These are phyloP conservation scores for Cynodonichthys magdalenae DNA, from an alignment of 2,797 vertebrate species.

Conservation along the genomic window DNA sequence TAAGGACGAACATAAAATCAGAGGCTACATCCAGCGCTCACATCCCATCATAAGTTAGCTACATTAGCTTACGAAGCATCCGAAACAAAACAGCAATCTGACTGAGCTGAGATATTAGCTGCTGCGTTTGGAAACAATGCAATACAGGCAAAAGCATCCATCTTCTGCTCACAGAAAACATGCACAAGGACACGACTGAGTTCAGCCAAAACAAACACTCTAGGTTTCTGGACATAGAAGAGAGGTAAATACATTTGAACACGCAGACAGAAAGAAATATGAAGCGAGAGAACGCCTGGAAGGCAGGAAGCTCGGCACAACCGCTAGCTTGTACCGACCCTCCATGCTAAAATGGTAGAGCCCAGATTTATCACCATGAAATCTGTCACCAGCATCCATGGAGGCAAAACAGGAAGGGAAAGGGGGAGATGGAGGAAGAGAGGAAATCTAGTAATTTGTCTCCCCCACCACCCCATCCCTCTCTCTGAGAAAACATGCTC, in stretches of 20 bases:
- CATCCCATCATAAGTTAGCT: background rate
- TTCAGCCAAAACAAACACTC: conserved; percentile 6
- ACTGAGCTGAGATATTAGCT: conserved; percentile 7
- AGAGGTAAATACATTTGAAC: background rate
- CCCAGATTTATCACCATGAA: conserved; percentile 61
- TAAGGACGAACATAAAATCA: conserved; percentile 34
- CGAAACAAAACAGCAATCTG: conserved; percentile 11
- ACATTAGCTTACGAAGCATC: conserved; percentile 29
- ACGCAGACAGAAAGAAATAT: conserved; percentile 24
- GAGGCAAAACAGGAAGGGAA: conserved; percentile 66
- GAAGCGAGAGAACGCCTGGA: conserved; percentile 38
- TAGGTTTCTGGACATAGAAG: no score
- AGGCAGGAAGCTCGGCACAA: conserved; percentile 47
- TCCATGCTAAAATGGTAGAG: conserved; percentile 76
- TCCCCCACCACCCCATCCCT: conserved; percentile 11
- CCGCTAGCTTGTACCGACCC: conserved; percentile 60
- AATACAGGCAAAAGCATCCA: conserved; percentile 55
- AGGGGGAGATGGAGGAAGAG: conserved; percentile 41
- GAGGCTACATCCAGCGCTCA: conserved; percentile 16
- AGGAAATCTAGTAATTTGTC: conserved; percentile 31
- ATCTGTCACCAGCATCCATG: conserved; percentile 65
- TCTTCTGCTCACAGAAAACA: conserved; percentile 47
- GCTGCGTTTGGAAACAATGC: conserved; percentile 42
- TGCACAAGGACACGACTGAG: conserved; percentile 19
- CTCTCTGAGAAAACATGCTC: conserved; percentile 19